Percentiles rank a stretch among this genome's conserved stretches.
phyloP scores from a whole-genome alignment of 1,140 invertebrate species.

The Drosophila albomicans region DNA sequence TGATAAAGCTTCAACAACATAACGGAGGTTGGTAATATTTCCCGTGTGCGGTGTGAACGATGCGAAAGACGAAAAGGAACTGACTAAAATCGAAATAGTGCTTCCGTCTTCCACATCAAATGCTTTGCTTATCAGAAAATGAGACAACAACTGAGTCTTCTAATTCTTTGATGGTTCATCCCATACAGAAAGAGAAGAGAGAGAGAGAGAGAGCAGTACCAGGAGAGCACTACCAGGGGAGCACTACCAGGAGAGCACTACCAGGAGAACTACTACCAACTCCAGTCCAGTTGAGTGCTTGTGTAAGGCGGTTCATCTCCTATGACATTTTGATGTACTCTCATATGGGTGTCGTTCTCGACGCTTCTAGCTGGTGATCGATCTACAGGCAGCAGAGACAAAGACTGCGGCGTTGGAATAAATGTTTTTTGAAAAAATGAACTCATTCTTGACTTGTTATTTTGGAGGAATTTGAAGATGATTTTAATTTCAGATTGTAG shows the following conservation, averaged over 20 bases:
- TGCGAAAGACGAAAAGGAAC: conserved; percentile 42
- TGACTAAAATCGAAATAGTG: conserved; percentile 13
- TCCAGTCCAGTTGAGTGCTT: background rate
- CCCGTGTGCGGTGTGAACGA: conserved; percentile 20
- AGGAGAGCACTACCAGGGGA: conserved; percentile 22
- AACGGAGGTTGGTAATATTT: background rate
- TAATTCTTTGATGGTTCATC: conserved; percentile 25
- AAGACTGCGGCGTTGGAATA: no score
- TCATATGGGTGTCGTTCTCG: conserved; percentile 13
- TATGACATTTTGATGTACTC: background rate
- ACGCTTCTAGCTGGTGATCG: conserved; percentile 7
- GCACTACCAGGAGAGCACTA: conserved; percentile 10
- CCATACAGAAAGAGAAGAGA: background rate
- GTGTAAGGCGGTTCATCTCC: conserved; percentile 1
- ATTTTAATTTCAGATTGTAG: conserved; percentile 1
- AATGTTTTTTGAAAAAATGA: background rate
- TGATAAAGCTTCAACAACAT: conserved; percentile 51
- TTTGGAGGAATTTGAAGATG: background rate
- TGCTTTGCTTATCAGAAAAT: conserved; percentile 24
- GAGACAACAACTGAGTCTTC: conserved; percentile 10
- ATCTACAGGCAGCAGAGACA: conserved; percentile 10
- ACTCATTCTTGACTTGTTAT: conserved; percentile 18
- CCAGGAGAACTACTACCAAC: background rate
- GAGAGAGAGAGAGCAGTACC: conserved; percentile 10
- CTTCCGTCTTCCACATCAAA: background rate